Percentiles rank a stretch among this genome's conserved stretches.
Conservation (phyloP, 2,888 invertebrate species). For the Pristionchus entomophagus region DNA sequence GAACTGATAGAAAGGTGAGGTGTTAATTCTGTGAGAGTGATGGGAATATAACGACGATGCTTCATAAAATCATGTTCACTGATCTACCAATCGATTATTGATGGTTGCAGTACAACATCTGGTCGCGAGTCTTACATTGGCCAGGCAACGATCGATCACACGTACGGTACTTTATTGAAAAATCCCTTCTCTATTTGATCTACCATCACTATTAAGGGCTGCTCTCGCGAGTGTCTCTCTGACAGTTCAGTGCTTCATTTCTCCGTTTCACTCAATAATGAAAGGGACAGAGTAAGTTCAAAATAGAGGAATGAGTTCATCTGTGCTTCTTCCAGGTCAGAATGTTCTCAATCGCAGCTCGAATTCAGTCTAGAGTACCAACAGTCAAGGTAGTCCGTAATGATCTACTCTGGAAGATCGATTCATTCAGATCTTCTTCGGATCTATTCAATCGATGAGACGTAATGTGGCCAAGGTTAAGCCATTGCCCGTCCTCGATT, state of each 20-base stretch:
- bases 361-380: slow-evolving; percentile 34
- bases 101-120: slow-evolving; percentile 29
- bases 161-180: not conserved
- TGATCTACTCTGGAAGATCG: not conserved
- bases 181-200: not conserved
- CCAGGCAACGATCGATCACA: slow-evolving; percentile 11
- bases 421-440: slow-evolving; percentile 53
- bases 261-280: not conserved
- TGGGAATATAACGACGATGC: too few species aligned
- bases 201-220: not conserved
- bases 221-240: not conserved
- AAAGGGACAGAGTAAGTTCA: not conserved
- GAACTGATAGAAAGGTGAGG: not conserved
- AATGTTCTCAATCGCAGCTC: slow-evolving; percentile 24
- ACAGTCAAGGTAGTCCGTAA: slow-evolving; percentile 4
- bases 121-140: slow-evolving; percentile 39
- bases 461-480: slow-evolving; percentile 50
- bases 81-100: too few species aligned
- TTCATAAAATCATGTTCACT: too few species aligned
- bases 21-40: too few species aligned
- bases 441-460: slow-evolving; percentile 54
- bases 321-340: not conserved
- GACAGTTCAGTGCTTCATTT: slow-evolving; percentile 24
- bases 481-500: slow-evolving; percentile 53
- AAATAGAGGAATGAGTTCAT: not conserved